Evolutionary conservation across 2,888 invertebrate genomes (phyloP), one percentile per base, ranked within the genome.

Genomic region (Saturnia pavonia): DNA sequence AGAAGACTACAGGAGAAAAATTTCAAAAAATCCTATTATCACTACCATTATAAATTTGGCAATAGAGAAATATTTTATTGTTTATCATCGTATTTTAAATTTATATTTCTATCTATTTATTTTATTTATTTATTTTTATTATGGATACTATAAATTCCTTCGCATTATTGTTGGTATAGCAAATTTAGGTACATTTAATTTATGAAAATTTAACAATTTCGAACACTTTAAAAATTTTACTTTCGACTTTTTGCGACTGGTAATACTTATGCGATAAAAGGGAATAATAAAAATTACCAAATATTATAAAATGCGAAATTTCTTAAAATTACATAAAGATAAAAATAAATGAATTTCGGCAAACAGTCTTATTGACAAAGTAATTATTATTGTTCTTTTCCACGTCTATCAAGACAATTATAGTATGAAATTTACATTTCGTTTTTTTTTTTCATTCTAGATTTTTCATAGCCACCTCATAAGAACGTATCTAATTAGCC

Each of bases 71-170:
- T 86, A 84, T 86, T 89, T 90, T 88, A 87, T 88, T 86, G 85
- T 86, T 86, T 84, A 82, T 78, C 79, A 81, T 89, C 83, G 80
- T 85, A 85, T 88, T 87, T 79, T 60, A 27, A 60, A 82, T 80
- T 82, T 72, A 69, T 80, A 79, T 78, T 74, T 78, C 85, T 90
- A 88, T 86, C 87, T 88, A 88, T 82, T 80, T 83, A 82, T 82
- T 82, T 81, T 79, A 77, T 70, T 82, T 80, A 78, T 77, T 70
- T 68, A 51, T 48, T 45, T 66, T 70, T 40, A 71, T 51, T 34
- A 81, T 84, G 88, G 87, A 88, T 90, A 87, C 84, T 88, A 90
- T 91, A 88, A 91, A 92, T 91, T 92, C 91, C 91, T 78, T 89
- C 83, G 86, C 85, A 83, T 91, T 88, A 87, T 89, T 89, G 84